Conservation (phyloP, 1,140 invertebrate genomes). For the Aradophagus sp. region DNA sequence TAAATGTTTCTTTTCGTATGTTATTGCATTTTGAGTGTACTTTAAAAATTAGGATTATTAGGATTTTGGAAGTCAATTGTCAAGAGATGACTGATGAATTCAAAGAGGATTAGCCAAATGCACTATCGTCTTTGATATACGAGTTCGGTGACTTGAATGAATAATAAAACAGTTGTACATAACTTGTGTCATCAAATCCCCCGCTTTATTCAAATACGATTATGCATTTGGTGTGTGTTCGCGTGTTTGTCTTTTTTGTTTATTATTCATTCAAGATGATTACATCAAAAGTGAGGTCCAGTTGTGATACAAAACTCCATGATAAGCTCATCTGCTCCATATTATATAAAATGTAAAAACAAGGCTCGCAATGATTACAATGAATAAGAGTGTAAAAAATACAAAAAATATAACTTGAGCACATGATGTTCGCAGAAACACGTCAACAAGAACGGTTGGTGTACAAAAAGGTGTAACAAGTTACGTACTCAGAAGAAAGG, state of each 20-base stretch:
- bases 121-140: slow-evolving; percentile 66
- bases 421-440: slow-evolving; percentile 10
- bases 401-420: slow-evolving; percentile 36
- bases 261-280: slow-evolving; percentile 73
- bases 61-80: slow-evolving; percentile 18
- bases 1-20: neutral
- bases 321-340: slow-evolving; percentile 13
- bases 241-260: slow-evolving; percentile 62
- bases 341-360: slow-evolving; percentile 17
- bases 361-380: neutral
- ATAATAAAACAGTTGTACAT: too few species aligned
- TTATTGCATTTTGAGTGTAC: slow-evolving; percentile 45
- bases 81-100: slow-evolving; percentile 40
- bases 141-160: slow-evolving; percentile 66
- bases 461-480: slow-evolving; percentile 9
- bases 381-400: slow-evolving; percentile 32
- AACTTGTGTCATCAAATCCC: neutral
- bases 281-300: slow-evolving; percentile 33
- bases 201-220: slow-evolving; percentile 66
- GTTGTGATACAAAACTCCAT: slow-evolving; percentile 12
- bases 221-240: slow-evolving; percentile 67
- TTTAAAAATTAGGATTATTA: slow-evolving; percentile 25
- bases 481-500: slow-evolving; percentile 22
- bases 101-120: slow-evolving; percentile 69
- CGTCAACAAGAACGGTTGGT: slow-evolving; percentile 3